Conservation (phyloP, 1,140 invertebrate species). For the Matsumurasca onukii region DNA sequence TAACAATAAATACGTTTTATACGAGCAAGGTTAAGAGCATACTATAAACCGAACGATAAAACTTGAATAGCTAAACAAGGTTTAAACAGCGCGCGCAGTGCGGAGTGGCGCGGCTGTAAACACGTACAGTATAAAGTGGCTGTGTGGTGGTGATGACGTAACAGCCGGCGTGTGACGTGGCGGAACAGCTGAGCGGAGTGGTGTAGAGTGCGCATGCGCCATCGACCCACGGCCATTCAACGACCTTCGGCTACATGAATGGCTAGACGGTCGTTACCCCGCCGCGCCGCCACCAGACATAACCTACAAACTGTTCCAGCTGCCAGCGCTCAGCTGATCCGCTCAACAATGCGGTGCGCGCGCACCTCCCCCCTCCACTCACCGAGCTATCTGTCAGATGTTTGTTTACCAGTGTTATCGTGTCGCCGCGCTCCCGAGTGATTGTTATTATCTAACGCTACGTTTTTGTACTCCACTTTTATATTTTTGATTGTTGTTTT, state of each 20-base stretch:
- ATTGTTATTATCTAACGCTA: background rate
- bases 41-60: too few relatives aligned
- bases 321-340: conserved; percentile 14
- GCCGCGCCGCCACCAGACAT: conserved; percentile 15
- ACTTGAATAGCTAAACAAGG: too few relatives aligned
- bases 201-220: conserved; percentile 11
- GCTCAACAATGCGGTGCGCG: conserved; percentile 13
- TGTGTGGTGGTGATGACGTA: conserved; percentile 32
- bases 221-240: conserved; percentile 22
- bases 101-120: too few relatives aligned
- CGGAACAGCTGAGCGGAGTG: conserved; percentile 9
- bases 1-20: too few relatives aligned
- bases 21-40: too few relatives aligned
- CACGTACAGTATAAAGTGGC: too few relatives aligned
- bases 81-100: too few relatives aligned
- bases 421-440: background rate
- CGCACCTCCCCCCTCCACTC: conserved; percentile 1
- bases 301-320: conserved; percentile 22
- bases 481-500: too few relatives aligned
- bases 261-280: conserved; percentile 25
- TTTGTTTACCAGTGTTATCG: background rate
- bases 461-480: too few relatives aligned
- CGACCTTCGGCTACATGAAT: conserved; percentile 25
- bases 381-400: background rate
- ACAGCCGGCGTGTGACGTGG: conserved; percentile 22